phyloP scores from a whole-genome alignment of 1,140 invertebrate genomes.

The Trissolcus basalis region DNA sequence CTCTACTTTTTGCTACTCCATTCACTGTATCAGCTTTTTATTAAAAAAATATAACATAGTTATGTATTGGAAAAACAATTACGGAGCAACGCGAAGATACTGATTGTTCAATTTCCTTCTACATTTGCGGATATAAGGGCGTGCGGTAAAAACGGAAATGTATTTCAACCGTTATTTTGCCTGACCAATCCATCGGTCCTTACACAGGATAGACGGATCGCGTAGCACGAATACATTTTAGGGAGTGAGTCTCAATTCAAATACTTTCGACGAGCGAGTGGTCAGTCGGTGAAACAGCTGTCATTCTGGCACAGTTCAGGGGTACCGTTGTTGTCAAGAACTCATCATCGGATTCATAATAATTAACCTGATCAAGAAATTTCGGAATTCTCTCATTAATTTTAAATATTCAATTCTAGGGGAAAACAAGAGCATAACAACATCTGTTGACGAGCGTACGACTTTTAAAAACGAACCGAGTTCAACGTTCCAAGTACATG shows the following conservation, averaged over 20 bases:
- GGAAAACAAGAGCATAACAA: conserved; percentile 3
- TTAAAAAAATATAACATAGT: conserved; percentile 9
- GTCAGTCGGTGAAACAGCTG: conserved; percentile 71
- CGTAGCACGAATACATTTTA: conserved; percentile 63
- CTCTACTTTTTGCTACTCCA: too few species aligned
- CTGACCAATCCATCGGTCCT: conserved; percentile 59
- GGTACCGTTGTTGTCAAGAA: conserved; percentile 41
- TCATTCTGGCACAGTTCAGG: conserved; percentile 60
- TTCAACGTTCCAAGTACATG: not conserved
- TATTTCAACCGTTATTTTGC: conserved; percentile 62
- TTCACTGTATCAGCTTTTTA: not conserved
- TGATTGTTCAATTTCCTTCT: conserved; percentile 56
- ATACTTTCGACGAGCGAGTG: conserved; percentile 63
- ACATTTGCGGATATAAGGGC: conserved; percentile 54
- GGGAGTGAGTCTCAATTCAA: conserved; percentile 64
- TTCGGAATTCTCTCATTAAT: conserved; percentile 20
- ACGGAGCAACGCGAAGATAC: conserved; percentile 21
- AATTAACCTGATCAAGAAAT: conserved; percentile 34
- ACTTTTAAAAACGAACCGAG: conserved; percentile 9
- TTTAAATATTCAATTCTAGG: conserved; percentile 24
- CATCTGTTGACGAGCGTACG: conserved; percentile 27
- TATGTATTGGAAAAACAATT: conserved; percentile 10
- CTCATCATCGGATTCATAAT: conserved; percentile 45
- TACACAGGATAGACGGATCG: conserved; percentile 52
- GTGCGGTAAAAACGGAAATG: conserved; percentile 65